Base-by-base conservation (phyloP, 2,888 invertebrate genomes). In the Melipona beecheii region DNA sequence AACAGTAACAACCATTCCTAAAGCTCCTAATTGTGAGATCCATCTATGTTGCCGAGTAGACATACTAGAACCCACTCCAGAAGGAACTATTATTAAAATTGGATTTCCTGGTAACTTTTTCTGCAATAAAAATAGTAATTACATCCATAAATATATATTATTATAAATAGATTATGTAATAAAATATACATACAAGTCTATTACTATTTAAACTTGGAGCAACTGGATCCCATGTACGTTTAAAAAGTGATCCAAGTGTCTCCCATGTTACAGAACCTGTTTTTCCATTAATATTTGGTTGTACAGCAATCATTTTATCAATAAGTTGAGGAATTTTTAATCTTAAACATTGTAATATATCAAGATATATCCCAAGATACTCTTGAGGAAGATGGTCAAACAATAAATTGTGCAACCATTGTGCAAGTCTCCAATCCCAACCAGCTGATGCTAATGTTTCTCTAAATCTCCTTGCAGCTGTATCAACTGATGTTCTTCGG, bases 141-240 rank as follows among this genome's bases (percentile, higher is more conserved):
- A 70, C 27, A 62, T 62, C 5, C 62, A 74, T 36, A 31, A n/a
- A 66, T 78, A 71, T 17, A 15, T 2, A 21, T 2, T 19, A 70
- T 65, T 71, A 50, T 36, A 56, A 49, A 31, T 76, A 68, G 24
- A 49, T 62, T 60, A 60, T 27, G 4, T 24, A 60, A 17, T 68
- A 77, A 4, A 36, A 56, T 56, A 77, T 87, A 92, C 93, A 94
- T 93, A 96, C 96, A 65, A 96, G 96, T 94, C 97, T 97, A 81
- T 96, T 95, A 75, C 96, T 95, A 83, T 95, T 95, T 65, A 96
- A 93, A 84, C 95, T 95, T 27, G 95, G 93, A 5, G 96, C 94
- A 17, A 97, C 95, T 0, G 97, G 98, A 93, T 98, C 97, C 97
- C 97, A 97, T 17, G 97, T 96, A 83, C 96, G 94, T 92, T 97